These are phyloP conservation scores for Engraulis encrasicolus DNA, from an alignment of 2,113 vertebrate species.

Conservation along the genomic window DNA sequence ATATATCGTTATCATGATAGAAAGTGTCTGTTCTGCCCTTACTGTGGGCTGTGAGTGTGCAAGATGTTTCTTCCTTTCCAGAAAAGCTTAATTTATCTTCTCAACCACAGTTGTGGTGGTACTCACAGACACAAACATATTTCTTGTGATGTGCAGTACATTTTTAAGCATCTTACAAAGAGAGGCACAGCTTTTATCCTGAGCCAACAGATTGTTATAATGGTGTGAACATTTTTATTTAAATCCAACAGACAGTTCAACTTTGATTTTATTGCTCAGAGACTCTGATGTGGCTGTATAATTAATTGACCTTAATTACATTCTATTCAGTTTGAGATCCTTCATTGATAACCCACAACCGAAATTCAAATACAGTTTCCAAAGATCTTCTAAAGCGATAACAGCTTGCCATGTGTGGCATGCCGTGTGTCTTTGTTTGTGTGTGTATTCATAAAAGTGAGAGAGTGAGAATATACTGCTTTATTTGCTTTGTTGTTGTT, in stretches of 20 bases:
- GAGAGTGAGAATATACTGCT: no score
- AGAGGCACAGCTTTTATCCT: slow-evolving; percentile 13
- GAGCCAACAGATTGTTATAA: slow-evolving; percentile 35
- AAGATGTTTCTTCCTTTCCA: no score
- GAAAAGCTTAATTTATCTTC: no score
- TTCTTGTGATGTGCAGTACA: no score
- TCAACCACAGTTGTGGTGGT: no score
- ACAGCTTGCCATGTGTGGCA: neutral
- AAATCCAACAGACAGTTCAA: slow-evolving; percentile 37
- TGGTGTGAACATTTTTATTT: slow-evolving; percentile 51
- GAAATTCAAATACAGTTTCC: slow-evolving; percentile 5
- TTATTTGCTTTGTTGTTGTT: neutral
- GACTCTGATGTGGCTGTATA: slow-evolving; percentile 16
- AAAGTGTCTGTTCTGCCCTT: no score
- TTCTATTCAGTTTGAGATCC: slow-evolving; percentile 36
- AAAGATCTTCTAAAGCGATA: slow-evolving; percentile 21
- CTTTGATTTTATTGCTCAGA: slow-evolving; percentile 37
- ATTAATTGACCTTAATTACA: slow-evolving; percentile 50
- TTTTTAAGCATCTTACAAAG: no score
- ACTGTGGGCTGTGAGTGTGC: no score
- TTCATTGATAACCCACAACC: slow-evolving; percentile 40
- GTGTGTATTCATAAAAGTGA: no score
- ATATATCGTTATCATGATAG: no score
- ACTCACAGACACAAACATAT: no score
- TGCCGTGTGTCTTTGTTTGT: neutral